Evolutionary conservation across 2,888 invertebrate species (phyloP).

Genomic region (Tinea trinotella): DNA sequence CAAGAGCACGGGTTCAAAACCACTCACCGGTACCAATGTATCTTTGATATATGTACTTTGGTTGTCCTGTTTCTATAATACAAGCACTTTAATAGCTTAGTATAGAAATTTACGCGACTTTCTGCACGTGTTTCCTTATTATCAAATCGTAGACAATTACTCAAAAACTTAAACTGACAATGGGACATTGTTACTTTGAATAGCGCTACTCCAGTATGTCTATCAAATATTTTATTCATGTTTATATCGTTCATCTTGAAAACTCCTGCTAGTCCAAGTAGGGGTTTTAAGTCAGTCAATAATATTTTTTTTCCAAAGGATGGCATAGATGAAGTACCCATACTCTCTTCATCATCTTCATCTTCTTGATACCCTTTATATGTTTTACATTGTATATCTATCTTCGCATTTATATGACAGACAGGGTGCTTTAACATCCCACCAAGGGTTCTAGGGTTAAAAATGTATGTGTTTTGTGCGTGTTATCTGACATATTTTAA

Average conservation of each 20-base stretch:
- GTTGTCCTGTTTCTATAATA: too few relatives aligned
- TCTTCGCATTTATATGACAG: constrained; percentile 11
- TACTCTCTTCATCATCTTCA: constrained; percentile 14
- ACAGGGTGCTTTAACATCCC: too few relatives aligned
- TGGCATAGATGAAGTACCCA: background rate
- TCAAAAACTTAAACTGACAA: constrained; percentile 23
- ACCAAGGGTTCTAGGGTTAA: too few relatives aligned
- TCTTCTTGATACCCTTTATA: constrained; percentile 14
- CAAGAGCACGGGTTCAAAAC: too few relatives aligned
- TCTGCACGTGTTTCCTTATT: constrained; percentile 21
- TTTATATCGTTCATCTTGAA: constrained; percentile 24
- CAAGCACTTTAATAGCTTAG: too few relatives aligned
- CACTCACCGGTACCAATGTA: too few relatives aligned
- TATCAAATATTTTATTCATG: constrained; percentile 23
- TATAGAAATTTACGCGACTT: constrained; percentile 2
- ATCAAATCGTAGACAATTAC: constrained; percentile 23
- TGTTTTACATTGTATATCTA: background rate
- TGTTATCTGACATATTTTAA: too few relatives aligned
- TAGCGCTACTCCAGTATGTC: constrained; percentile 23
- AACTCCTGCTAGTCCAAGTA: constrained; percentile 24
- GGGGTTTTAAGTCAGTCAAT: constrained; percentile 23
- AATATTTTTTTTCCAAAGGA: background rate
- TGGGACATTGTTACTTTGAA: constrained; percentile 23
- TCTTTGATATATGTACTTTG: too few relatives aligned
- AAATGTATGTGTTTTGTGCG: too few relatives aligned